Base-by-base conservation (phyloP, 2,113 vertebrate genomes). In the Corynorhinus townsendii region DNA sequence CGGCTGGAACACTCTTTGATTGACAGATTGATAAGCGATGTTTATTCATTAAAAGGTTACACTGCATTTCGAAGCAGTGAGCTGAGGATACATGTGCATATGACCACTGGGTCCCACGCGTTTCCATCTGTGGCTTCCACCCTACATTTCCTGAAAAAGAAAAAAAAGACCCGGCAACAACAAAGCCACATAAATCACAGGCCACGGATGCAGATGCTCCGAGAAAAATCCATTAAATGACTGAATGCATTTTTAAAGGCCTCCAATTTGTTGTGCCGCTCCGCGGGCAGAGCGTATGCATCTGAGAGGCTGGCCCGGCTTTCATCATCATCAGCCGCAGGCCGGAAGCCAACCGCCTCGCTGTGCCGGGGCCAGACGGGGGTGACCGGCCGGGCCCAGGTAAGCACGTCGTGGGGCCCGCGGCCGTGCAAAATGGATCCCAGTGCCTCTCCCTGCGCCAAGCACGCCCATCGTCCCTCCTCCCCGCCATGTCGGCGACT, bases 1-100 rank as follows among this genome's bases (percentile, higher is more conserved):
- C 62, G 71, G 35, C 69, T 90, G 20, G 3, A 86, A 62, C n/a
- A 79, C 83, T 45, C 2, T 80, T 95, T 94, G 90, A 96, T 40
- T 84, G 96, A 85, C 35, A 96, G 66, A 54, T 43, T 75, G 85
- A 75, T 81, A 83, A 89, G 7, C 38, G 79, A 93, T 86, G 59
- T 93, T 90, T 93, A 84, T 85, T 96, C 80, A 94, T 94, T 91
- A 90, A 82, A 72, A 89, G 90, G 30, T 91, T 85, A 68, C 14
- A 80, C 47, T 59, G 69, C 83, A 83, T 75, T 86, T 96, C 54
- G 10, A 84, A 56, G 73, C 40, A 54, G 59, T 49, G 52, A 17
- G 19, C 28, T 38, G 68, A 81, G 66, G 24, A 8, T 6, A 9
- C 62, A 19, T 45, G 43, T 49, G 30, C 22, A 38, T 20, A 17